A percentile compares a stretch with the other conserved stretches of the same genome.
phyloP scores from a whole-genome alignment of 2,888 invertebrate species.

The Mechanitis mazaeus region DNA sequence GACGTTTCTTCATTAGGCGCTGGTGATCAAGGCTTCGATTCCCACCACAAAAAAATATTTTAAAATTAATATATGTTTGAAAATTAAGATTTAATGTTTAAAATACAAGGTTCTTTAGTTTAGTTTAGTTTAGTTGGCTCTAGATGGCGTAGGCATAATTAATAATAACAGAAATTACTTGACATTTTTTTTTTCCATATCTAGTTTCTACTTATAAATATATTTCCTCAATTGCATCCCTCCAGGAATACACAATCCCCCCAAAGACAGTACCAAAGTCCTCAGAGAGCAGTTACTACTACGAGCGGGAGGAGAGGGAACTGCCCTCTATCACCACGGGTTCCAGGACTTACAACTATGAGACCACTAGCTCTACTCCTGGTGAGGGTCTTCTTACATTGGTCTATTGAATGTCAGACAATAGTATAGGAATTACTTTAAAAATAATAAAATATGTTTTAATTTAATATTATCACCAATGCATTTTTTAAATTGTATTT shows the following conservation, averaged over 20 bases:
- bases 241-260: constrained; percentile 67
- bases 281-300: constrained; percentile 60
- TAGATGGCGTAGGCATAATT: background rate
- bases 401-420: too few relatives aligned
- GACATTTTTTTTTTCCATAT: background rate
- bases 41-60: too few relatives aligned
- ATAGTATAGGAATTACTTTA: too few relatives aligned
- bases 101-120: too few relatives aligned
- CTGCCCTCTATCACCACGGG: constrained; percentile 56
- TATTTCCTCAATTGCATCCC: constrained; percentile 7
- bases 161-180: too few relatives aligned
- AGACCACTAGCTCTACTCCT: constrained; percentile 54
- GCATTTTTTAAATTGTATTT: too few relatives aligned
- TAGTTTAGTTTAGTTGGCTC: background rate
- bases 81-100: too few relatives aligned
- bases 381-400: constrained; percentile 37
- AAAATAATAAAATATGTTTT: too few relatives aligned
- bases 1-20: too few relatives aligned
- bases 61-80: too few relatives aligned
- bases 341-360: constrained; percentile 64
- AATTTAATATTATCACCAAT: too few relatives aligned
- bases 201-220: background rate
- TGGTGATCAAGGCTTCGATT: too few relatives aligned
- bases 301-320: constrained; percentile 61
- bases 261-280: constrained; percentile 54